Evolutionary conservation across 2,888 invertebrate species (phyloP), one percentile per base, ranked within the genome.

Genomic region (Julus scandinavius): DNA sequence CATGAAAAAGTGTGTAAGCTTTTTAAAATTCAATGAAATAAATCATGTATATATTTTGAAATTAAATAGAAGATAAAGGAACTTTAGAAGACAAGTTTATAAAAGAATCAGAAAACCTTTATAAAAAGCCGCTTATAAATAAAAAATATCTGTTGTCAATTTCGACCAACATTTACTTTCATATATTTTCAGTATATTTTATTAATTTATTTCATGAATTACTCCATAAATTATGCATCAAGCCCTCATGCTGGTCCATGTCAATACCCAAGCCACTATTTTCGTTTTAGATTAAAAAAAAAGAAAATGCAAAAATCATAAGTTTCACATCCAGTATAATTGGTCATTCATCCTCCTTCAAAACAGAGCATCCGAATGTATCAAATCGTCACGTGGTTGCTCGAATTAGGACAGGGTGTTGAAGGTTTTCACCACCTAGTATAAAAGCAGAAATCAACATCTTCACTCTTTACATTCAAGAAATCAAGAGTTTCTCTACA

Each of bases 401-500:
- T 7, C 20, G 72, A 72, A 72, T 72, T 72, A 29, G 72, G 72
- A 29, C 72, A 72, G 72, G 72, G 72, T 72, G 72, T 72, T 72
- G 72, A 20, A 29, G 72, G 72, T 72, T 72, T 45, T 63, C 72
- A 7, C 72, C 20, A 72, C 72, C 11, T 20, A 72, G 72, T 29
- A 72, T 72, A 72, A 72, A 72, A 72, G 72, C 72, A 11, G 72
- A 72, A 72, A 29, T 29, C 72, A 72, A 11, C 72, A 72, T 72
- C 72, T 72, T 72, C 29, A 29, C 20, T 72, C 72, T 72, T 29
- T 29, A 72, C 72, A 72, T 72, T 72, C 72, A 72, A 72, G 72
- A 72, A 72, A 72, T 72, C 72, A 72, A 72, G 72, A 72, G 72
- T 72, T 72, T 20, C 72, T 72, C 72, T 72, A 20, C 72, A 9